Conservation (phyloP, 1,140 invertebrate species). For the Anthonomus grandis region DNA sequence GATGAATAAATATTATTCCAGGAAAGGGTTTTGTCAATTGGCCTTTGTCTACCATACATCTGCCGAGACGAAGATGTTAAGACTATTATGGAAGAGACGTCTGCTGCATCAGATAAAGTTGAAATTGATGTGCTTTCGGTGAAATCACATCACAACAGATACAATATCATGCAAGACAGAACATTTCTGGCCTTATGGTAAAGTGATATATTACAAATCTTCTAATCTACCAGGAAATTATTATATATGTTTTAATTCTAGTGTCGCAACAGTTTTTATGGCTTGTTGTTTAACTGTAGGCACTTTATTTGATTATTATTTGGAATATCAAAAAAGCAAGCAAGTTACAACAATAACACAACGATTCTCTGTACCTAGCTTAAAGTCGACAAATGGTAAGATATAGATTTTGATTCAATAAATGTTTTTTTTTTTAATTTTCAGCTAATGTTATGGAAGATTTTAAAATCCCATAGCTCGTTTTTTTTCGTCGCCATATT, state of each 20-base stretch:
- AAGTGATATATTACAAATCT: slow-evolving; percentile 51
- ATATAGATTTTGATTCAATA: too few relatives aligned
- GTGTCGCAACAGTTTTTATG: slow-evolving; percentile 57
- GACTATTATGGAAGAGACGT: slow-evolving; percentile 56
- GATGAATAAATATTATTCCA: slow-evolving; percentile 41
- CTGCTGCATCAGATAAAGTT: slow-evolving; percentile 48
- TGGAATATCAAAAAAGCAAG: slow-evolving; percentile 35
- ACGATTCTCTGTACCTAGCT: slow-evolving; percentile 27
- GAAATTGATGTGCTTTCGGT: slow-evolving; percentile 54
- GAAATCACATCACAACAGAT: slow-evolving; percentile 63
- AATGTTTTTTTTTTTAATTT: too few relatives aligned
- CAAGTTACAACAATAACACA: slow-evolving; percentile 23
- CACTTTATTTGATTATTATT: slow-evolving; percentile 56
- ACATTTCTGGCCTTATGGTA: slow-evolving; percentile 71
- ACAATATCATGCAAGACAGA: slow-evolving; percentile 62
- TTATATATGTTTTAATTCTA: slow-evolving; percentile 43
- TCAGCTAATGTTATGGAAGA: too few relatives aligned
- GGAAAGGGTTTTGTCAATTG: slow-evolving; percentile 62
- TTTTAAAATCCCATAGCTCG: too few relatives aligned
- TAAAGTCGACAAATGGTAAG: slow-evolving; percentile 35
- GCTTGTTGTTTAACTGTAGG: slow-evolving; percentile 58
- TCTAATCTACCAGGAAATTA: too few relatives aligned
- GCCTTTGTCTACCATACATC: slow-evolving; percentile 67
- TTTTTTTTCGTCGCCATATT: too few relatives aligned
- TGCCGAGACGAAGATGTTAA: slow-evolving; percentile 62